Conservation (phyloP, 1,140 invertebrate genomes). For the Bombus polaris region DNA sequence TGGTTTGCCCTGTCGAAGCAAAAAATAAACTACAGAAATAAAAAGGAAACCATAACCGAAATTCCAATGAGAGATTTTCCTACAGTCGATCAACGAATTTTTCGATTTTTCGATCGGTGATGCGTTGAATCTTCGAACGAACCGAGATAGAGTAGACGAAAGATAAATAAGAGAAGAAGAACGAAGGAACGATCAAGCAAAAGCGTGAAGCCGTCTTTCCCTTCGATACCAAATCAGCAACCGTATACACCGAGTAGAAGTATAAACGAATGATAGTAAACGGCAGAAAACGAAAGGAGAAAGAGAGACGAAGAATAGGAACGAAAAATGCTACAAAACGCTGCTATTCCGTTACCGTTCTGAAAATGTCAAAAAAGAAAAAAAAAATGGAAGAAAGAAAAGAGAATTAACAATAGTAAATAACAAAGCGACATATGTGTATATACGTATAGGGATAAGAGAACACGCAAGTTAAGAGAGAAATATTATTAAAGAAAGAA, state of each 20-base stretch:
- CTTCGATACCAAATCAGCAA: conserved; percentile 63
- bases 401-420: neutral
- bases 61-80: neutral
- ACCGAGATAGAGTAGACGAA: conserved; percentile 23
- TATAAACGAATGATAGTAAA: neutral
- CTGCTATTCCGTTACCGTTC: conserved; percentile 41
- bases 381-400: neutral
- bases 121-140: conserved; percentile 37
- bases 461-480: neutral
- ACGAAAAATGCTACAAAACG: neutral
- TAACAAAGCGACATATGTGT: neutral
- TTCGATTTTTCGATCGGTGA: neutral
- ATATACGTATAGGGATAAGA: conserved; percentile 24
- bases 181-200: neutral
- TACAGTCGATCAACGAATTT: conserved; percentile 19
- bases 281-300: conserved; percentile 20
- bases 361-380: conserved; percentile 27
- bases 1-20: neutral
- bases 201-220: conserved; percentile 63
- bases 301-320: conserved; percentile 40
- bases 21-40: neutral
- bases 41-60: neutral
- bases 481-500: neutral
- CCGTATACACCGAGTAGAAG: conserved; percentile 55
- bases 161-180: neutral